A percentile compares a stretch with the other conserved stretches of the same genome.
These are phyloP conservation scores for Lutraria rhynchaena DNA, from an alignment of 1,140 invertebrate species.

Conservation along the genomic window DNA sequence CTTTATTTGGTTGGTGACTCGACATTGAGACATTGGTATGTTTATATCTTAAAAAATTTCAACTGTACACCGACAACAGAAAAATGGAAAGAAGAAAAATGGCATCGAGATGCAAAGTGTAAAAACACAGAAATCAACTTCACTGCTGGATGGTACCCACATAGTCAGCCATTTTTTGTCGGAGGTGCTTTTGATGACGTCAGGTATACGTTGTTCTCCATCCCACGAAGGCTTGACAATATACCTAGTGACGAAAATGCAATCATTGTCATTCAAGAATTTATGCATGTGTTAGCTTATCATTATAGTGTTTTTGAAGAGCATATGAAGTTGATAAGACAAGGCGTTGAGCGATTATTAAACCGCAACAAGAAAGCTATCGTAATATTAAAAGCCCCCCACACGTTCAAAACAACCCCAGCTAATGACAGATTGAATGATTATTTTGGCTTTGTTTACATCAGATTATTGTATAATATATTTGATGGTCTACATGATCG, in stretches of 20 bases:
- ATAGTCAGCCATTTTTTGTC: slow-evolving; percentile 28
- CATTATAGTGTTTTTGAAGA: background rate
- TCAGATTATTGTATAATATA: background rate
- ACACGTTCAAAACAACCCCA: background rate
- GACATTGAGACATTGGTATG: slow-evolving; percentile 17
- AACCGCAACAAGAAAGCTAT: background rate
- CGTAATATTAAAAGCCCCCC: slow-evolving; percentile 22
- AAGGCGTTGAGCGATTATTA: slow-evolving; percentile 11
- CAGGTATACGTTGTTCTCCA: background rate
- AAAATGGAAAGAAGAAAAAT: slow-evolving; percentile 14
- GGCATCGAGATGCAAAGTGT: slow-evolving; percentile 5
- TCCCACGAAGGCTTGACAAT: background rate
- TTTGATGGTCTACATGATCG: slow-evolving; percentile 20
- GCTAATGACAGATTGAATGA: background rate
- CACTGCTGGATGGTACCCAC: background rate
- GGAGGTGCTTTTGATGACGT: background rate
- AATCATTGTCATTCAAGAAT: slow-evolving; percentile 13
- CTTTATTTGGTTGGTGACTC: slow-evolving; percentile 16
- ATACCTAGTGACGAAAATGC: slow-evolving; percentile 5
- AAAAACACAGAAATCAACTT: background rate
- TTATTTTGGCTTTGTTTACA: background rate
- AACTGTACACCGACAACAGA: slow-evolving; percentile 12
- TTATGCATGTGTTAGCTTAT: slow-evolving; percentile 3
- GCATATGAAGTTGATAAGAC: background rate
- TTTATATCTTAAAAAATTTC: background rate